Percentiles rank a stretch among this genome's conserved stretches.
These are phyloP conservation scores for Catagonus wagneri DNA, from an alignment of 2,113 vertebrate species.

Conservation along the genomic window DNA sequence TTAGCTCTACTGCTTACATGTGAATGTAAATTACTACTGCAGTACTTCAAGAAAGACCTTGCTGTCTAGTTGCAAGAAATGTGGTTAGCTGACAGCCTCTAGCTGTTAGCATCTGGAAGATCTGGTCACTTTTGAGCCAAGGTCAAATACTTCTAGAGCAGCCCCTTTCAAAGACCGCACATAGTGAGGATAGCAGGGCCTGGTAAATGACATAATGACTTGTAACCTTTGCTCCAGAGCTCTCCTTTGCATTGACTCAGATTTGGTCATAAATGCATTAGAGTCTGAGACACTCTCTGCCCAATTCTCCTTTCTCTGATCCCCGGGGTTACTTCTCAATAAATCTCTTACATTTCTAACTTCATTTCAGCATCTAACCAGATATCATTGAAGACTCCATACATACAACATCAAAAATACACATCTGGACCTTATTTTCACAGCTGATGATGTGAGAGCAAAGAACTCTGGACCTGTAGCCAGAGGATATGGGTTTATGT, in stretches of 20 bases:
- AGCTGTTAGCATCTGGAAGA: neutral
- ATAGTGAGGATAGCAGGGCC: neutral
- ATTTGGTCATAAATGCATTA: neutral
- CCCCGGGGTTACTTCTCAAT: neutral
- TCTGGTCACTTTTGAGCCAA: neutral
- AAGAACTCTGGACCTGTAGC: neutral
- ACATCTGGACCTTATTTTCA: neutral
- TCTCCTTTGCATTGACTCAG: neutral
- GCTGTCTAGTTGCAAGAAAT: neutral
- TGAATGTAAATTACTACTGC: neutral
- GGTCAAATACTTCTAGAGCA: neutral
- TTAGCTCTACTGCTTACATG: rapidly evolving
- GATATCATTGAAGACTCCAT: neutral
- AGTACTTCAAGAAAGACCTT: neutral
- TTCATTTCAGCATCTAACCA: neutral
- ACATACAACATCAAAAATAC: neutral
- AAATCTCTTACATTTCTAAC: neutral
- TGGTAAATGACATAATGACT: neutral
- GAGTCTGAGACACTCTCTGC: neutral
- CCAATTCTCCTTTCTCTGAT: neutral
- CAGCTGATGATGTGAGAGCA: neutral
- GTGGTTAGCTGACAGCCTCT: neutral
- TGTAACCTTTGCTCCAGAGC: neutral
- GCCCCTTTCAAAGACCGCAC: neutral
- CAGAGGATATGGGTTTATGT: neutral